phyloP scores from a whole-genome alignment of 1,140 invertebrate species.

The Drosophila miranda region DNA sequence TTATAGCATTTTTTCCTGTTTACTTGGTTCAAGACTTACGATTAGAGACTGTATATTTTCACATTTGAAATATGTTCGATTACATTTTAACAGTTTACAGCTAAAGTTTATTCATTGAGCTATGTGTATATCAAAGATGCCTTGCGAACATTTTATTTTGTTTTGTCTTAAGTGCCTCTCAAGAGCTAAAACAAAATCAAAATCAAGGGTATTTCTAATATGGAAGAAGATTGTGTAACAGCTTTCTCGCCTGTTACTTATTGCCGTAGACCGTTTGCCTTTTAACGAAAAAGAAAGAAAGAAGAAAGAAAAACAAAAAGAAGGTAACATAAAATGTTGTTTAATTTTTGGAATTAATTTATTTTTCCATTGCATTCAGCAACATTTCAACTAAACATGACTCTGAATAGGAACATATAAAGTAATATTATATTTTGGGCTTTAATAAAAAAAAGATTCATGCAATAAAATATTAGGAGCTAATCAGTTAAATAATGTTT shows the following conservation, averaged over 20 bases:
- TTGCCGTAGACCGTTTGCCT: neutral
- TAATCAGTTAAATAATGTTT: slow-evolving; percentile 62
- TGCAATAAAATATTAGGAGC: slow-evolving; percentile 38
- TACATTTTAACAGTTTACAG: slow-evolving; percentile 9
- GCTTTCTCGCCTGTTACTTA: neutral
- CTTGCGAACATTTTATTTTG: slow-evolving; percentile 5
- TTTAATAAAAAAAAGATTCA: slow-evolving; percentile 60
- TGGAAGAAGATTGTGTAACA: slow-evolving; percentile 10
- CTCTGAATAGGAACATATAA: slow-evolving; percentile 48
- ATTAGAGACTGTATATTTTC: slow-evolving; percentile 16
- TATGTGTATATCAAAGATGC: slow-evolving; percentile 18
- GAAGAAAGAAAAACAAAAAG: slow-evolving; percentile 12
- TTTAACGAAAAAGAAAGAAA: slow-evolving; percentile 3
- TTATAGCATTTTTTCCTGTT: slow-evolving; percentile 80
- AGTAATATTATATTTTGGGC: slow-evolving; percentile 6
- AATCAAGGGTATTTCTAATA: slow-evolving; percentile 3
- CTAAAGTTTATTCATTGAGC: slow-evolving; percentile 31
- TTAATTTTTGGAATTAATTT: slow-evolving; percentile 31
- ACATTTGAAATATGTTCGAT: slow-evolving; percentile 2
- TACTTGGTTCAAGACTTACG: slow-evolving; percentile 69
- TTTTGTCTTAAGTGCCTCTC: neutral
- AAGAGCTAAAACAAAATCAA: slow-evolving; percentile 6
- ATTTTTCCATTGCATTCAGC: slow-evolving; percentile 29
- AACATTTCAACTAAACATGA: slow-evolving; percentile 50
- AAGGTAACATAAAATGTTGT: slow-evolving; percentile 15